Conservation (phyloP, 92 coral and sea anemone genomes). For the Phenganax stokvisi region DNA sequence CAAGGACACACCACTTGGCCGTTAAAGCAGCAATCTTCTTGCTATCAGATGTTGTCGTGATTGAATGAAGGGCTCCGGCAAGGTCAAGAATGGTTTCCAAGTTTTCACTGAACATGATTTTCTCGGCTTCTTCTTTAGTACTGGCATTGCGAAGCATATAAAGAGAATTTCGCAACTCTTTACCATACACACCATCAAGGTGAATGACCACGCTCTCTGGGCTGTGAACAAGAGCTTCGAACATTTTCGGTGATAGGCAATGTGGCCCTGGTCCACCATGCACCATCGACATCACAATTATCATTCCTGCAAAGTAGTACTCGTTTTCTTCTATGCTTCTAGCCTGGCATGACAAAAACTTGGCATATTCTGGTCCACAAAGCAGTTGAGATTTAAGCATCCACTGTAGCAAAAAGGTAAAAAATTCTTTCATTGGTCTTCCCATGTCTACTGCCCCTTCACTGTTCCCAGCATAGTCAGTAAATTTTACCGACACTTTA, state of each 20-base stretch:
- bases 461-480: slow-evolving; percentile 60
- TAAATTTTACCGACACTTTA: slow-evolving; percentile 63
- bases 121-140: slow-evolving; percentile 15
- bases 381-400: slow-evolving; percentile 42
- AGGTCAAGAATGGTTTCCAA: slow-evolving; percentile 32
- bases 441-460: slow-evolving; percentile 65
- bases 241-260: slow-evolving; percentile 9
- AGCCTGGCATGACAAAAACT: slow-evolving; percentile 2
- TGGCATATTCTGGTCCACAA: slow-evolving; percentile 23
- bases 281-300: slow-evolving; percentile 35
- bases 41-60: slow-evolving; percentile 36
- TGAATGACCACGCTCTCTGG: background rate
- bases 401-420: slow-evolving; percentile 48
- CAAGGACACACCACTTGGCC: slow-evolving; percentile 35
- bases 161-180: slow-evolving; percentile 16
- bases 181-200: slow-evolving; percentile 12
- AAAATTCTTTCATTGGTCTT: slow-evolving; percentile 57
- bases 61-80: slow-evolving; percentile 28
- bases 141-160: background rate
- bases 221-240: too few species aligned
- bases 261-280: slow-evolving; percentile 42
- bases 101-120: background rate
- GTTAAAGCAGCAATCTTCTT: slow-evolving; percentile 31
- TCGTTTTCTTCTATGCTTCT: slow-evolving; percentile 22
- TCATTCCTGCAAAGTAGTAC: slow-evolving; percentile 35